These are phyloP conservation scores for Equus przewalskii DNA, from an alignment of 2,113 vertebrate genomes.

Conservation along the genomic window DNA sequence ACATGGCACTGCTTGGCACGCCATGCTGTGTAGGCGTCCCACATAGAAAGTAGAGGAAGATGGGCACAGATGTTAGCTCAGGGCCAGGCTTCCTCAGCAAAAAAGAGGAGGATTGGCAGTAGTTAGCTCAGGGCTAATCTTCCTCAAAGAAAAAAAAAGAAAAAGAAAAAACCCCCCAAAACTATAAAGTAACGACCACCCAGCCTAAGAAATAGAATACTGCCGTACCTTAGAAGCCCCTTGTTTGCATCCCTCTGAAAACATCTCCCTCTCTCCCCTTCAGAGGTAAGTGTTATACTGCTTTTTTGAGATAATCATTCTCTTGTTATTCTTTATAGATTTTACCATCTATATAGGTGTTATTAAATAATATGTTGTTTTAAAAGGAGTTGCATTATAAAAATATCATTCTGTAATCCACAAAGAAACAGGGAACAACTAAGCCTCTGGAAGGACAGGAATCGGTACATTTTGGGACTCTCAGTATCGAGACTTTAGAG, in stretches of 20 bases:
- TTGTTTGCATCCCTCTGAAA: not conserved
- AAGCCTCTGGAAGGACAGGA: not conserved
- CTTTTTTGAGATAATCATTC: slow-evolving; percentile 16
- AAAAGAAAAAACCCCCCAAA: not conserved
- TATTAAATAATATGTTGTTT: slow-evolving; percentile 5
- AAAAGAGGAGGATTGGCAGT: no score
- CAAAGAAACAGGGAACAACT: not conserved
- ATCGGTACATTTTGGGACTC: not conserved
- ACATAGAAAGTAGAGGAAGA: no score
- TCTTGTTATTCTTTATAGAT: not conserved
- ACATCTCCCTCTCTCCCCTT: not conserved
- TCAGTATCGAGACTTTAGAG: not conserved
- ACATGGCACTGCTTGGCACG: no score
- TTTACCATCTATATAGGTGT: not conserved
- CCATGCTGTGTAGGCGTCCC: no score
- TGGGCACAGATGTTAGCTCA: no score
- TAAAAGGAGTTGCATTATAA: slow-evolving; percentile 1
- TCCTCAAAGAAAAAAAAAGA: no score
- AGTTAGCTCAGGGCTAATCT: no score
- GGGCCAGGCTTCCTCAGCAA: no score
- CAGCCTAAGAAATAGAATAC: not conserved
- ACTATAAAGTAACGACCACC: not conserved
- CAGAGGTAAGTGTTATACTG: not conserved
- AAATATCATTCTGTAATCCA: not conserved
- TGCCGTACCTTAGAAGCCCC: not conserved